phyloP scores from a whole-genome alignment of 2,113 vertebrate genomes.

The Leptobrachium ailaonicum region DNA sequence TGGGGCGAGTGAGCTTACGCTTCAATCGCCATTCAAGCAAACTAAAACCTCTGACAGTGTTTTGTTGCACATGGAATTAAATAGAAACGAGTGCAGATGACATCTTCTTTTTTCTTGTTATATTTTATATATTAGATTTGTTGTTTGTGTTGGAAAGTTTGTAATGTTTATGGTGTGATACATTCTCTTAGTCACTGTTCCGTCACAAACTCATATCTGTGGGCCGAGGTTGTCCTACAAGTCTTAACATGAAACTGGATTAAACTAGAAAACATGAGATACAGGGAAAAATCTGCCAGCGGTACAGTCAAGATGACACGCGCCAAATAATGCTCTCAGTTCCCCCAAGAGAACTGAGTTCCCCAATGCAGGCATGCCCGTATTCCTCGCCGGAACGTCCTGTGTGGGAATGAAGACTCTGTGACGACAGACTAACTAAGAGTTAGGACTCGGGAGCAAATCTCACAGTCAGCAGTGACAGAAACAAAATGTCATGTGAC shows the following conservation, averaged over 20 bases:
- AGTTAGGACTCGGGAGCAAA: not conserved
- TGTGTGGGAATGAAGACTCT: not conserved
- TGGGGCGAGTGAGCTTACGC: no score
- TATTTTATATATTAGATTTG: no score
- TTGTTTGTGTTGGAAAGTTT: no score
- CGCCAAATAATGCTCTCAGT: not conserved
- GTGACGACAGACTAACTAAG: not conserved
- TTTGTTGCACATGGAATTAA: no score
- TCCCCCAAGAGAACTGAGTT: not conserved
- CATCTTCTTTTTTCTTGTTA: no score
- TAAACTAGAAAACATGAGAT: conserved; percentile 49
- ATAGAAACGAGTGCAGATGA: no score
- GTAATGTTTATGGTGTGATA: not conserved
- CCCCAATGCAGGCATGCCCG: not conserved
- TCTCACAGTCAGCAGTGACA: no score
- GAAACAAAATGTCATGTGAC: no score
- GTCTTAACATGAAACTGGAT: conserved; percentile 29
- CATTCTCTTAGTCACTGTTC: conserved; percentile 15
- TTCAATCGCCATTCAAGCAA: no score
- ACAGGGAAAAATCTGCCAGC: not conserved
- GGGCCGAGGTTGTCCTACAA: conserved; percentile 26
- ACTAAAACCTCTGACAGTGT: no score
- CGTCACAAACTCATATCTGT: conserved; percentile 38
- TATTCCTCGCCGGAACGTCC: not conserved
- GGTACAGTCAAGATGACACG: not conserved